A percentile compares a stretch with the other conserved stretches of the same genome.
Conservation (phyloP, 2,797 vertebrate species). For the Microctenopoma steveboyesi region DNA sequence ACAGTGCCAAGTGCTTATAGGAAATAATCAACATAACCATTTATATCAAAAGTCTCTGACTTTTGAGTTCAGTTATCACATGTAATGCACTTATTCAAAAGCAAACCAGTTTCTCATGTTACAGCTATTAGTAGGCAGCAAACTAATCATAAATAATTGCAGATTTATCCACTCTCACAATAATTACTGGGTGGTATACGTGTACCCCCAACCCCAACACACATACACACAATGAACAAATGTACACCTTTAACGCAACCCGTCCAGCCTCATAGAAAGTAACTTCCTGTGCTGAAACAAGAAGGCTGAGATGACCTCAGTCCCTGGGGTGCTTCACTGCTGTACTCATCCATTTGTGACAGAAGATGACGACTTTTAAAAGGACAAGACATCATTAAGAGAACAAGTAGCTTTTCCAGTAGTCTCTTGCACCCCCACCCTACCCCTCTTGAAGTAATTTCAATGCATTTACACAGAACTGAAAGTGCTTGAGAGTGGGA, state of each 20-base stretch:
- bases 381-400: slow-evolving; percentile 86
- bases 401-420: slow-evolving; percentile 85
- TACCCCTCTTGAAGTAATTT: slow-evolving; percentile 78
- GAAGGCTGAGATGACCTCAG: slow-evolving; percentile 79
- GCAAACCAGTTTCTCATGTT: slow-evolving; percentile 37
- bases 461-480: slow-evolving; percentile 83
- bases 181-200: slow-evolving; percentile 50
- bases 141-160: slow-evolving; percentile 62
- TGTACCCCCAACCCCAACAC: not conserved
- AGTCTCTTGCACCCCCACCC: slow-evolving; percentile 76
- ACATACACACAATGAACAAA: slow-evolving; percentile 48
- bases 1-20: slow-evolving; percentile 21
- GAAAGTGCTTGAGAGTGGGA: slow-evolving; percentile 82
- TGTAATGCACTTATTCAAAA: slow-evolving; percentile 21
- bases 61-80: slow-evolving; percentile 14
- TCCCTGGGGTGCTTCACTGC: slow-evolving; percentile 77
- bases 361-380: slow-evolving; percentile 85
- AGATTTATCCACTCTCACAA: slow-evolving; percentile 49
- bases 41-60: slow-evolving; percentile 21
- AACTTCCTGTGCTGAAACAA: slow-evolving; percentile 76
- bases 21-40: slow-evolving; percentile 27
- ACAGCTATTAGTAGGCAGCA: slow-evolving; percentile 43
- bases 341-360: slow-evolving; percentile 82
- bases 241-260: slow-evolving; percentile 64
- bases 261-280: slow-evolving; percentile 67